Evolutionary conservation across 1,140 invertebrate species (phyloP), one percentile per base, ranked within the genome.

Genomic region (Anastatus disparis): DNA sequence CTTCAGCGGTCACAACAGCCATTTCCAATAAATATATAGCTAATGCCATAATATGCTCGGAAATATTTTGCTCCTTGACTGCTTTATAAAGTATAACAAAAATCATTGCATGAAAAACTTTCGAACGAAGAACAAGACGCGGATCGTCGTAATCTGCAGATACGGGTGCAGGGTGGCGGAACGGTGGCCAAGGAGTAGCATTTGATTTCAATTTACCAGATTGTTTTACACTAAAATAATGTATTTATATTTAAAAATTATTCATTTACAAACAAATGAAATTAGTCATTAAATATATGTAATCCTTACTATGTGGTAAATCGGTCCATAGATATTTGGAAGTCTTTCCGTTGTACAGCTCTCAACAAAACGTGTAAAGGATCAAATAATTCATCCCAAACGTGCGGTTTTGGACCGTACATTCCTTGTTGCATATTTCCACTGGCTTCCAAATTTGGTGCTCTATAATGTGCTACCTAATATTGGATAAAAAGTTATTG

Each of bases 321-420:
- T 53, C 96, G 88, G 84, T 99, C 96, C 89, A 98, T 92, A 3
- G 96, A 95, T 17, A 93, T 91, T 85, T 98, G 97, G 82, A 97
- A 97, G 82, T 99, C 97, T 77, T 93, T 89, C 40, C 95, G 86
- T 85, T 98, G 95, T 2, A 98, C 94, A 26, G 95, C 95, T 78
- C 97, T 87, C 2, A 97, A 85, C 22, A 97, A 86, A 6, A 97
- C 94, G 83, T 97, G 95, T 52, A 99, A 89, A 2, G 97, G 97
- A 87, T 99, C 95, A 82, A 96, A 99, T 75, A 96, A 90, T 64
- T 92, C 89, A 79, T 96, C 91, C 97, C 97, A 99, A 24, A 98
- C 93, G 24, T 89, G 86, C 35, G 93, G 88, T 83, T 94, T 94
- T 10, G 96, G 96, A 46, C 93, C 92, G 84, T 98, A 99, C 86